Percentiles rank a stretch among this genome's conserved stretches.
Evolutionary conservation across 2,888 invertebrate genomes (phyloP).

Genomic region (Gymnocheta viridis): DNA sequence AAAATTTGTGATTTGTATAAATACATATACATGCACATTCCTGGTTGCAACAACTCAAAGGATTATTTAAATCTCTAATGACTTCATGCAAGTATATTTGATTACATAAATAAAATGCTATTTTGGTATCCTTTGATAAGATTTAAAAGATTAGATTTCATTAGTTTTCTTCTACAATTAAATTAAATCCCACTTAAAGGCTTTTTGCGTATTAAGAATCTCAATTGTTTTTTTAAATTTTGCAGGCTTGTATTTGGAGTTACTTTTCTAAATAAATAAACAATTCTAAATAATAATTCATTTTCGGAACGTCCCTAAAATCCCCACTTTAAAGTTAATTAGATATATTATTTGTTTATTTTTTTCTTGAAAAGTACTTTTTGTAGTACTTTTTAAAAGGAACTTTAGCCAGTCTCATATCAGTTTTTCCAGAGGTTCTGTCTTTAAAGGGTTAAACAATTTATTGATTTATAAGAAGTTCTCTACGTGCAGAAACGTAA

Average conservation of each 20-base stretch:
- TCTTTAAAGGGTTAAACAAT: no score
- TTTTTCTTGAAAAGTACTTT: not conserved
- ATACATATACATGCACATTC: not conserved
- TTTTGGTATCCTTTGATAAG: not conserved
- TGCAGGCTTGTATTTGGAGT: no score
- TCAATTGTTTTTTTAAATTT: no score
- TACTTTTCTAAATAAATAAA: no score
- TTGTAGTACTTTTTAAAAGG: not conserved
- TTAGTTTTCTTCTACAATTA: not conserved
- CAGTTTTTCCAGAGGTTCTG: no score
- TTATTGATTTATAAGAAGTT: no score
- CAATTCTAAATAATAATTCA: not conserved
- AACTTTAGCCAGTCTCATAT: no score
- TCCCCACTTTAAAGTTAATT: not conserved
- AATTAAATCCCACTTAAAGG: not conserved
- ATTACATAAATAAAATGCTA: not conserved
- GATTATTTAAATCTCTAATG: constrained; percentile 54
- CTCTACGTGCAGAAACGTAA: no score
- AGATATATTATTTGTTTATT: no score
- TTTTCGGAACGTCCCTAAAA: not conserved
- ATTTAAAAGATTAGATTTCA: not conserved
- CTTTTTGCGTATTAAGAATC: no score
- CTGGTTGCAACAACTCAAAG: constrained; percentile 53
- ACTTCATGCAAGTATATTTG: constrained; percentile 13
- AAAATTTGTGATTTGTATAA: not conserved